Base-by-base conservation (phyloP, 2,888 invertebrate genomes). In the Psococerastis gibbosa region DNA sequence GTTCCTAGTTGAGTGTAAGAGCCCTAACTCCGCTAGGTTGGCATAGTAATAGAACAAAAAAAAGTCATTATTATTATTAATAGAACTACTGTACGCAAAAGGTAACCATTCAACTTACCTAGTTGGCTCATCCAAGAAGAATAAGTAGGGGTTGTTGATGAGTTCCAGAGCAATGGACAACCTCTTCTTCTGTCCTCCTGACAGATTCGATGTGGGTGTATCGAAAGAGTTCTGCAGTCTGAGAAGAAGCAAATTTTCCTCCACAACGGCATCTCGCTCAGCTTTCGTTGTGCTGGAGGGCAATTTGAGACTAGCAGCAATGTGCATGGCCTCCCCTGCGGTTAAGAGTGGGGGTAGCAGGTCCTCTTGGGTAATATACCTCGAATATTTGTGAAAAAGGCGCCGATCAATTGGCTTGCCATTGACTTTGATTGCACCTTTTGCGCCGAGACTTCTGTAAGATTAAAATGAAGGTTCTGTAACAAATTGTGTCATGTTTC, bases 71-170 rank as follows among this genome's bases (percentile, higher is more conserved):
- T n/a, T n/a, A n/a, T n/a, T n/a, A n/a, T n/a, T n/a, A n/a, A n/a
- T n/a, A n/a, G n/a, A n/a, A n/a, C n/a, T n/a, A n/a, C n/a, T n/a
- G n/a, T n/a, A n/a, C n/a, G n/a, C n/a, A n/a, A n/a, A n/a, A n/a
- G n/a, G n/a, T n/a, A n/a, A n/a, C n/a, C n/a, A n/a, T n/a, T n/a
- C 9, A 31, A 44, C 47, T 52, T 53, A 70, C 70, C 69, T 70
- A 0, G 84, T 84, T 0, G 84, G 84, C 59, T 84, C 84, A 56
- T 84, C 84, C 51, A 84, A 67, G 59, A 83, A 84, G 65, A 85
- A 79, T 16, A 83, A 72, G 18, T 80, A 80, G 0, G 83, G 85
- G 59, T 85, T 84, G 59, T 82, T 82, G 44, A 87, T 78, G 50
- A 85, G 62, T 57, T 87, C 85, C 47, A 83, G 59, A 1, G 84